A percentile compares a stretch with the other conserved stretches of the same genome.
Evolutionary conservation across 1,140 invertebrate species (phyloP).

Genomic region (Prorops nasuta): DNA sequence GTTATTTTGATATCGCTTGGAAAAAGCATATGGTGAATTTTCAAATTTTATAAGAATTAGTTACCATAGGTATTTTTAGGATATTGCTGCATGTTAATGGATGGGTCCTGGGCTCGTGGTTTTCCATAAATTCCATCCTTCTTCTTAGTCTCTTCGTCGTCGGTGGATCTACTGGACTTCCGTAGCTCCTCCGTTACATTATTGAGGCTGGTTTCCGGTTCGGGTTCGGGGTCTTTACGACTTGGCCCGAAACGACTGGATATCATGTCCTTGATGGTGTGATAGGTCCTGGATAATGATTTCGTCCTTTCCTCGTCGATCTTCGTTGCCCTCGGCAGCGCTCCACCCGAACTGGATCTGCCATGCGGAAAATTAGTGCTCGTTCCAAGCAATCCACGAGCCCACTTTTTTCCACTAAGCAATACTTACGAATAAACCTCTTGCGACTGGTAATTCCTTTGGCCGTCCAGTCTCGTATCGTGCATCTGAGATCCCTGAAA

Average conservation of each 20-base stretch:
- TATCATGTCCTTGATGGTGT: conserved; percentile 82
- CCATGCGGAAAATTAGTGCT: conserved; percentile 9
- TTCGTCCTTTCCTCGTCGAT: conserved; percentile 62
- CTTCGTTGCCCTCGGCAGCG: conserved; percentile 35
- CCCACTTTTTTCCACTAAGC: background rate
- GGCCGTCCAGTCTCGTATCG: conserved; percentile 40
- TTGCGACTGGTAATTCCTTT: conserved; percentile 37
- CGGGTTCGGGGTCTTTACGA: conserved; percentile 59
- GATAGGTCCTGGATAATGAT: conserved; percentile 73
- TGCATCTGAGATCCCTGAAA: conserved; percentile 41
- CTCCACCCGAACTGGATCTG: conserved; percentile 38
- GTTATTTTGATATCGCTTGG: too few relatives aligned
- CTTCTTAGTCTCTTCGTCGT: conserved; percentile 48
- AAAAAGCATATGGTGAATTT: too few relatives aligned
- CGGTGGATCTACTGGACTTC: conserved; percentile 54
- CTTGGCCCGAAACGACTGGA: conserved; percentile 72
- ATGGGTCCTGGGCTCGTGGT: conserved; percentile 53
- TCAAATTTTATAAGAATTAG: conserved; percentile 4
- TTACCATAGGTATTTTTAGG: conserved; percentile 47
- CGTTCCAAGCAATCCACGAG: background rate
- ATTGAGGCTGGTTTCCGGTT: conserved; percentile 62
- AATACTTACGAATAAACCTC: conserved; percentile 46
- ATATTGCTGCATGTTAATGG: conserved; percentile 50
- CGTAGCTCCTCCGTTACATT: conserved; percentile 63
- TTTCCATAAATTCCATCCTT: conserved; percentile 61